Base-by-base conservation (phyloP, 2,113 vertebrate genomes). In the Fukomys damarensis region DNA sequence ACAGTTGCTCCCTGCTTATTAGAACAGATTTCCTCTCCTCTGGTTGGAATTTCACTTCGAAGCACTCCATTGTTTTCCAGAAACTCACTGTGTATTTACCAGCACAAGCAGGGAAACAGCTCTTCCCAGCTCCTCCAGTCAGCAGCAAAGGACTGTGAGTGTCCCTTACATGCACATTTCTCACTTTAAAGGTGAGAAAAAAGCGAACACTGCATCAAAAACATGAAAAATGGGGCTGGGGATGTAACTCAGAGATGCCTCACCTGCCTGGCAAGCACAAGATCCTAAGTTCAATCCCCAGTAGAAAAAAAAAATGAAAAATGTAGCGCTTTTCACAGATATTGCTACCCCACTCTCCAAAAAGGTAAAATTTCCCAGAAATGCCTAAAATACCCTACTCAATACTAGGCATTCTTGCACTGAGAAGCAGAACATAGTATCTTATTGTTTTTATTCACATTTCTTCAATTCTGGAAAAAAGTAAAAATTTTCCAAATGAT, bases 401-500 rank as follows among this genome's bases (percentile, higher is more conserved):
- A 43, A 66, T 49, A 79, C 13, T 65, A 49, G 83, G 19, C 41
- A 43, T 28, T 65, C 61, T 52, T 82, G 9, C 35, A 41, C 49
- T 66, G 16, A 84, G 52, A 84, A 94, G 46, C n/a, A 88, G 41
- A 77, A 91, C 87, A 54, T 2, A 72, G 9, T 43, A 38, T 35
- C 54, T 74, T 74, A 26, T 32, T 80, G 49, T 77, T 94, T 81
- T 87, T n/a, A 68, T 79, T 79, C 59, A 82, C 76, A 82, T 82
- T 56, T 86, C 74, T 81, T 91, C 81, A 26, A 77, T 94, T 87
- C 76, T 91, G 77, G 52, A 83, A 49, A 26, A 65, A 49, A 22
- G 12, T 93, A 14, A 74, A 81, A 7, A 41, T n/a, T 63, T 41
- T 92, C 66, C 38, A 43, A 77, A 61, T 46, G n/a, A 79, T 87